Conservation (phyloP, 2,113 vertebrate species). For the Sturnira hondurensis region DNA sequence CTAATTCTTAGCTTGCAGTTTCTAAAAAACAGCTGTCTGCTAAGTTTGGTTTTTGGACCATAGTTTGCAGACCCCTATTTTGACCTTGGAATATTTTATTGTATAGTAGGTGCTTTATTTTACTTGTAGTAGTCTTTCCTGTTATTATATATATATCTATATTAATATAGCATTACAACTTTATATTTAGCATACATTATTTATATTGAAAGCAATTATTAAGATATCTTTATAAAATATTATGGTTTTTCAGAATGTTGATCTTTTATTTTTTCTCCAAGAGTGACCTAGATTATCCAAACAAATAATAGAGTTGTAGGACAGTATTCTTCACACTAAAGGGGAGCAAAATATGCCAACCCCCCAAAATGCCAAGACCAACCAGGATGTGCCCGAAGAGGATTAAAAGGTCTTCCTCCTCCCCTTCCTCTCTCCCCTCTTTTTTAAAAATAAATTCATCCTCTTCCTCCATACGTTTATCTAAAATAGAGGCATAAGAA, state of each 20-base stretch:
- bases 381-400: neutral
- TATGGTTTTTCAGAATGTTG: neutral
- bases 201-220: neutral
- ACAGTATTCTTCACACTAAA: neutral
- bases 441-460: too few species aligned
- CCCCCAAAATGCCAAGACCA: neutral
- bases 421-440: neutral
- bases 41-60: neutral
- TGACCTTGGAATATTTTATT: slow-evolving; percentile 23
- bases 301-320: neutral
- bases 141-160: neutral
- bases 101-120: slow-evolving; percentile 25
- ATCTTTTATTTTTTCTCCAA: neutral
- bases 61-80: neutral
- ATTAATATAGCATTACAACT: neutral
- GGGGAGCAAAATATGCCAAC: neutral
- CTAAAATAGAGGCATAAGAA: neutral
- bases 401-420: neutral
- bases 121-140: neutral
- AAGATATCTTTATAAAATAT: neutral
- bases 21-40: neutral
- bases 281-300: neutral
- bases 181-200: neutral
- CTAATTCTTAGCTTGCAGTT: neutral
- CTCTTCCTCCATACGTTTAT: neutral